Evolutionary conservation across 1,140 invertebrate species (phyloP).

Genomic region (Zaprionus nigranus): DNA sequence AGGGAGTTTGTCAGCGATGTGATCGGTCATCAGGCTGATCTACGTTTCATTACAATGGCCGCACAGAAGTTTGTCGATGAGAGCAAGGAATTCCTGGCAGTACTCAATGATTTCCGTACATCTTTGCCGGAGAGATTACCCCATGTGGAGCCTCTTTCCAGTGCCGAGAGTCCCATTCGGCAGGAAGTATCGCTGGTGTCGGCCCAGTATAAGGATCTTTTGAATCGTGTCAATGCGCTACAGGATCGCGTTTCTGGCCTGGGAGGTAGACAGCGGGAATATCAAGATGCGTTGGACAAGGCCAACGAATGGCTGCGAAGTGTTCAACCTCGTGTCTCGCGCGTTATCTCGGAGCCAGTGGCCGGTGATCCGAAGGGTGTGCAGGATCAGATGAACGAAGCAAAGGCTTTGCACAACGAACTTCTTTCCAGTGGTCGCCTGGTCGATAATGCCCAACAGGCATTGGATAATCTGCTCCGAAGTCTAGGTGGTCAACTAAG

Average conservation of each 20-base stretch:
- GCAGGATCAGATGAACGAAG: slow-evolving; percentile 93
- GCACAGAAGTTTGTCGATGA: slow-evolving; percentile 98
- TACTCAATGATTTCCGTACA: slow-evolving; percentile 94
- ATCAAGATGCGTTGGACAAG: slow-evolving; percentile 92
- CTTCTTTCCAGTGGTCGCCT: slow-evolving; percentile 93
- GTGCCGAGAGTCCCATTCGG: slow-evolving; percentile 89
- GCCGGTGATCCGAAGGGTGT: slow-evolving; percentile 94
- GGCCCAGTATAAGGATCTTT: slow-evolving; percentile 90
- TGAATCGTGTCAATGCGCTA: slow-evolving; percentile 92
- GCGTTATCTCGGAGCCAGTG: slow-evolving; percentile 91
- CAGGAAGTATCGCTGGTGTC: slow-evolving; percentile 90
- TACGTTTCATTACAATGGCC: slow-evolving; percentile 97
- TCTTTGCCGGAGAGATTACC: slow-evolving; percentile 91
- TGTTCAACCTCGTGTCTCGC: slow-evolving; percentile 90
- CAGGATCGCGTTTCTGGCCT: slow-evolving; percentile 91
- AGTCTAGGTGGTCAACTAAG: slow-evolving; percentile 92
- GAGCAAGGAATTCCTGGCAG: slow-evolving; percentile 93
- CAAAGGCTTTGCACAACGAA: slow-evolving; percentile 94
- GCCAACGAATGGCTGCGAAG: slow-evolving; percentile 93
- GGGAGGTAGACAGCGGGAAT: slow-evolving; percentile 91
- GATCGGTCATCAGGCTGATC: slow-evolving; percentile 96
- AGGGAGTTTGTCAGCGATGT: slow-evolving; percentile 97
- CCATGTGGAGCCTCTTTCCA: slow-evolving; percentile 89
- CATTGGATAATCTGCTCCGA: slow-evolving; percentile 89
- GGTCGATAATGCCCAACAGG: slow-evolving; percentile 90